phyloP scores from a whole-genome alignment of 2,888 invertebrate species.

The Ernsta delagoae region DNA sequence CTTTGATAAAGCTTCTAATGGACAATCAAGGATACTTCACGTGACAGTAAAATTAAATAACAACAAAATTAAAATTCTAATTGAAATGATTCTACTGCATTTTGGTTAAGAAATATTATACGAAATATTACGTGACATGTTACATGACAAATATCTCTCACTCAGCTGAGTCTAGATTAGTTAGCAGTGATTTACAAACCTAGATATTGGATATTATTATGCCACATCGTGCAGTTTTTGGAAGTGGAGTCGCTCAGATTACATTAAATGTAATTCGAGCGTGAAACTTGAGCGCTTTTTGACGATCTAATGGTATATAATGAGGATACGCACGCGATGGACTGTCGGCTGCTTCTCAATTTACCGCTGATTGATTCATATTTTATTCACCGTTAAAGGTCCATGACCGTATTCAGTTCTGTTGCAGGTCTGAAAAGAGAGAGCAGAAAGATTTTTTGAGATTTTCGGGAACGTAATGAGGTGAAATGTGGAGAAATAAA shows the following conservation, averaged over 20 bases:
- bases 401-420: not conserved
- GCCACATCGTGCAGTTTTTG: not conserved
- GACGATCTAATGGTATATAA: conserved; percentile 27
- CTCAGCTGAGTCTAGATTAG: no score
- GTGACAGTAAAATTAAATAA: not conserved
- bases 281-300: conserved; percentile 21
- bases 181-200: not conserved
- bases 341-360: not conserved
- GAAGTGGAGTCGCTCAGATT: not conserved
- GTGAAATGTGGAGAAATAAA: no score
- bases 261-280: not conserved
- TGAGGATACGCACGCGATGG: conserved; percentile 18
- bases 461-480: no score
- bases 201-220: not conserved
- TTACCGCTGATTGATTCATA: conserved; percentile 19
- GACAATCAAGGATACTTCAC: not conserved
- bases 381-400: not conserved
- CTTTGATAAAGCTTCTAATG: not conserved
- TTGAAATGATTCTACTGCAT: not conserved
- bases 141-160: no score
- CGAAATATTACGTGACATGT: no score
- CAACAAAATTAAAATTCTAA: not conserved
- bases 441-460: no score
- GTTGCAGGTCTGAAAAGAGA: not conserved
- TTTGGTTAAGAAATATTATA: no score